Base-by-base conservation (phyloP, 2,113 vertebrate genomes). In the Thalassoma bifasciatum region DNA sequence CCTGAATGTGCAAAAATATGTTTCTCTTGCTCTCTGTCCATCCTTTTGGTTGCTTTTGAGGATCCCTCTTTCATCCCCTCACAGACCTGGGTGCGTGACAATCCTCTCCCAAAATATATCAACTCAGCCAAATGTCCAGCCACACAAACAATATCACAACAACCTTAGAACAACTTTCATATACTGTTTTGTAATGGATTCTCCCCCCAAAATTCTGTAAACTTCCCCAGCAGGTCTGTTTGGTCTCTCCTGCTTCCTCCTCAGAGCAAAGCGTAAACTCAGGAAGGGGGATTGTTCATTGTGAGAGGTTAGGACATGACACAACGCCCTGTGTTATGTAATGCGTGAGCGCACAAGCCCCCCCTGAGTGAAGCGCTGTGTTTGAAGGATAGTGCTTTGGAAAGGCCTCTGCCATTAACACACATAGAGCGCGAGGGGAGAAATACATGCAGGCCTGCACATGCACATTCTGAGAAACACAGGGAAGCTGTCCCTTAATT, bases 271-370 rank as follows among this genome's bases (percentile, higher is more conserved):
- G 74, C 88, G 84, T 88, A 85, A 92, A 93, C 85, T 90, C 88
- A 89, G 89, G 91, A 93, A 92, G 79, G 84, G 79, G 88, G 86
- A 90, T 86, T 93, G 92, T 93, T 91, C 81, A 86, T 87, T 89
- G 88, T 87, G 72, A 82, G 85, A 84, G 77, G 76, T 82, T 73
- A 42, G 86, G 87, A 91, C 58, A 70, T 90, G 91, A 89, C 86
- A 89, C 36, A 64, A 72, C 59, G 71, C 67, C 64, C 67, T 61
- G 23, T 60, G 60, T 89, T 93, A 93, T 89, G 75, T 83, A 88
- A 88, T 34, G 54, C 66, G 56, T 49, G 71, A 60, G 83, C 75
- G 75, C 70, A 78, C 61, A 40, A 84, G 59, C 70, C 82, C 89
- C 80, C 85, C 83, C 73, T 65, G 66, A 89, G 86, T 80, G 80